Evolutionary conservation across 92 coral and sea anemone genomes (phyloP).

Genomic region (Porites lobata): DNA sequence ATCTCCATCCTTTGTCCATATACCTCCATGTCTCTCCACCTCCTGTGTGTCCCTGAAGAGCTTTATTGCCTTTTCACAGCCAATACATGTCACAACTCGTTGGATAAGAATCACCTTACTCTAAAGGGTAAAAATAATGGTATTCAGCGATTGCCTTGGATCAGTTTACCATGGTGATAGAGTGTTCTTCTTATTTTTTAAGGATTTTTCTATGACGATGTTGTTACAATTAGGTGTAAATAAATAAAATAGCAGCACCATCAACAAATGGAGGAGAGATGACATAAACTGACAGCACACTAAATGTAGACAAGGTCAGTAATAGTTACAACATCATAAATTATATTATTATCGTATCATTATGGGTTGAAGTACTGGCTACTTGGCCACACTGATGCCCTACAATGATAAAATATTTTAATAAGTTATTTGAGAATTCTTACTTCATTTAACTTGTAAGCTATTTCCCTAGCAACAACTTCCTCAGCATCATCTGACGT

Average conservation of each 20-base stretch:
- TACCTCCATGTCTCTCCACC: slow-evolving; percentile 85
- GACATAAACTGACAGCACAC: no score
- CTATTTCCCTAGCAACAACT: slow-evolving; percentile 83
- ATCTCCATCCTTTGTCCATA: slow-evolving; percentile 71
- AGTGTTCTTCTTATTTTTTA: neutral
- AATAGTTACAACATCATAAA: no score
- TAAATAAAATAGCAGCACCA: no score
- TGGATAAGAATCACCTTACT: slow-evolving; percentile 75
- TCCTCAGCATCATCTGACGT: slow-evolving; percentile 73
- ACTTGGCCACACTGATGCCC: no score
- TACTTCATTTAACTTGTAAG: slow-evolving; percentile 91
- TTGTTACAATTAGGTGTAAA: neutral
- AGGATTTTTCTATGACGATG: neutral
- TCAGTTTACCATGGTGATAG: no score
- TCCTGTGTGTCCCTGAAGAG: slow-evolving; percentile 85
- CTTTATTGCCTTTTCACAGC: slow-evolving; percentile 85
- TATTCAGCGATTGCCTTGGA: neutral
- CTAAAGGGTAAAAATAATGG: slow-evolving; percentile 28
- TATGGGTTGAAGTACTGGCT: no score
- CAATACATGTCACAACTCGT: slow-evolving; percentile 85
- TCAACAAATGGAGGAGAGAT: no score
- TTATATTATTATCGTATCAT: no score
- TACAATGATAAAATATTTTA: no score
- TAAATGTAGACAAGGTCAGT: no score
- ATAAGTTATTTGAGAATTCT: neutral